Conservation (phyloP, 2,888 invertebrate species). For the Coremacera marginata region DNA sequence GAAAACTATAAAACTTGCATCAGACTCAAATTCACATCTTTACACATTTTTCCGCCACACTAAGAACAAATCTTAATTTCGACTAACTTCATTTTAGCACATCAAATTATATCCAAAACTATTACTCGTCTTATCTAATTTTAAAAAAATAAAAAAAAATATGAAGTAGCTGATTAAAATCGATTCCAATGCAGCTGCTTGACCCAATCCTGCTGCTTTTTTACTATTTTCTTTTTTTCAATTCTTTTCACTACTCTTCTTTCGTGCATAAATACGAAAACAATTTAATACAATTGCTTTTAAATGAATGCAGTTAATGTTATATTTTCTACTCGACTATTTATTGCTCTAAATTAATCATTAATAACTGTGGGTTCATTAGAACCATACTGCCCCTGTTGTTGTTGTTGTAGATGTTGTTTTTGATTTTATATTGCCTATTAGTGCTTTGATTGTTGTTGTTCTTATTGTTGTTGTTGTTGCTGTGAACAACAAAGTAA, state of each 20-base stretch:
- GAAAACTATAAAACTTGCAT: too few relatives aligned
- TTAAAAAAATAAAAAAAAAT: not conserved
- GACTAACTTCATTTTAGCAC: too few relatives aligned
- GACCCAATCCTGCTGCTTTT: not conserved
- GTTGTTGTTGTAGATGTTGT: not conserved
- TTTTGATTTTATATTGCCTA: too few relatives aligned
- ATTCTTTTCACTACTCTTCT: not conserved
- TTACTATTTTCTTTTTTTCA: not conserved
- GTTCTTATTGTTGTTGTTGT: not conserved
- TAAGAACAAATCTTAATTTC: too few relatives aligned
- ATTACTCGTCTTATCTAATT: not conserved
- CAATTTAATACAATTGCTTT: conserved; percentile 20
- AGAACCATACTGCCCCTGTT: not conserved
- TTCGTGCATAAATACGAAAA: conserved; percentile 3
- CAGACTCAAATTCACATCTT: too few relatives aligned
- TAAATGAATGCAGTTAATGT: conserved; percentile 8
- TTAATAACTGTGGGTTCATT: not conserved
- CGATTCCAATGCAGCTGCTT: not conserved
- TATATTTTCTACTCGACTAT: not conserved
- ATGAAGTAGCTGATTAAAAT: not conserved
- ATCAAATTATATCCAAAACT: too few relatives aligned
- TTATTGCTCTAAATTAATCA: conserved; percentile 14
- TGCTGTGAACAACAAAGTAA: too few relatives aligned
- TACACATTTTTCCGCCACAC: too few relatives aligned
- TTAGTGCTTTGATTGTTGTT: too few relatives aligned